Percentiles rank a stretch among this genome's conserved stretches.
phyloP scores from a whole-genome alignment of 2,113 vertebrate species.

The Microcebus lehilahytsara region DNA sequence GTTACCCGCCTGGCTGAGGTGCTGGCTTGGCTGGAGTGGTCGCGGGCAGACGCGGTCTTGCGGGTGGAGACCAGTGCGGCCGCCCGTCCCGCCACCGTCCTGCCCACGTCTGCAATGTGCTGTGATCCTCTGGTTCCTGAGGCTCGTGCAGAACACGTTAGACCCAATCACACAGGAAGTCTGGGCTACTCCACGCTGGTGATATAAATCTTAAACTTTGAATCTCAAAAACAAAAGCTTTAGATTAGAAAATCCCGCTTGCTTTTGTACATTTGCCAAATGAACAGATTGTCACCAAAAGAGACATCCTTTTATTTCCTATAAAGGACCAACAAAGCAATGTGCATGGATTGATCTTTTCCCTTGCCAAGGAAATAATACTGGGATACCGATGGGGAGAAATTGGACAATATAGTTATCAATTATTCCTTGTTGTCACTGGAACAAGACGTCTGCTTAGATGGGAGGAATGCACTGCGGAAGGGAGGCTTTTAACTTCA shows the following conservation, averaged over 20 bases:
- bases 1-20: background rate
- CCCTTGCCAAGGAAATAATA: background rate
- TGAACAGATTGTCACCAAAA: background rate
- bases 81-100: background rate
- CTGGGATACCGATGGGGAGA: background rate
- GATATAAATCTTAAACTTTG: background rate
- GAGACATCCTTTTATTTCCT: background rate
- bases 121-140: background rate
- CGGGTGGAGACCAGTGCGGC: background rate
- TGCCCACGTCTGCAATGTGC: too few relatives aligned
- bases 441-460: background rate
- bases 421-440: background rate
- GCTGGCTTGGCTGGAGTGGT: background rate
- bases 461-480: fast-evolving
- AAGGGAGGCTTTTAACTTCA: background rate
- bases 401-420: background rate
- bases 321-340: background rate
- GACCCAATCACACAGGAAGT: background rate
- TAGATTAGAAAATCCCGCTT: background rate
- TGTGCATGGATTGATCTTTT: background rate
- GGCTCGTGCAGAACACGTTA: background rate
- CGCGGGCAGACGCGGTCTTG: background rate
- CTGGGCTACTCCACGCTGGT: background rate
- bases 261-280: background rate
- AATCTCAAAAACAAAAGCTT: background rate